A percentile compares a stretch with the other conserved stretches of the same genome.
Evolutionary conservation across 2,113 vertebrate species (phyloP).

Genomic region (Falco punctatus): DNA sequence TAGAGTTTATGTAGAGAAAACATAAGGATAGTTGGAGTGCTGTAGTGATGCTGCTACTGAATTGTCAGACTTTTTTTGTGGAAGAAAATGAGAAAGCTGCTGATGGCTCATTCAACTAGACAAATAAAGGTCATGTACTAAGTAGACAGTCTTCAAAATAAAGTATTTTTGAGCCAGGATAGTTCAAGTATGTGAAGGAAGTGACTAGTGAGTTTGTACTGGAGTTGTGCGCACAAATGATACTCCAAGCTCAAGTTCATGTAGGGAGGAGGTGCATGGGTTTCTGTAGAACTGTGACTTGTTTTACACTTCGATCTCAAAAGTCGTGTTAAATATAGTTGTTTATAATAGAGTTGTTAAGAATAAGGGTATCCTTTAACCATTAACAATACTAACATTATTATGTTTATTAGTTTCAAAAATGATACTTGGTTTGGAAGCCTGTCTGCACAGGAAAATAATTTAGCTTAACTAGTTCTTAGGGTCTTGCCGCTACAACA

Average conservation of each 20-base stretch:
- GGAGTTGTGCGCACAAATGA: not conserved
- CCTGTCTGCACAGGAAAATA: not conserved
- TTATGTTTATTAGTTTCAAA: not conserved
- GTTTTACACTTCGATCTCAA: not conserved
- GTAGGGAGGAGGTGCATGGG: not conserved
- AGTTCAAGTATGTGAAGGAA: not conserved
- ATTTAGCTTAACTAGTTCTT: not conserved
- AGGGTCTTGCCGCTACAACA: not conserved
- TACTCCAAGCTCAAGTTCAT: not conserved
- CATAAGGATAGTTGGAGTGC: not conserved
- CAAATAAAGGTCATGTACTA: not conserved
- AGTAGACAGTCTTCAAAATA: not conserved
- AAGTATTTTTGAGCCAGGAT: not conserved
- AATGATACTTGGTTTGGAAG: not conserved
- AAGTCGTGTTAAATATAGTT: not conserved
- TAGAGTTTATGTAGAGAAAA: not conserved
- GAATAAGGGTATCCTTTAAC: not conserved
- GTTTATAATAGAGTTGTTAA: not conserved
- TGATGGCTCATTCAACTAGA: not conserved
- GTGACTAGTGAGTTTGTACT: not conserved
- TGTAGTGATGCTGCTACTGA: not conserved
- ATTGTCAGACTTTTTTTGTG: not conserved
- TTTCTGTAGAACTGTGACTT: not conserved
- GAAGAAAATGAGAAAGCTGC: not conserved
- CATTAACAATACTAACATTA: not conserved